A percentile compares a stretch with the other conserved stretches of the same genome.
Evolutionary conservation across 1,140 invertebrate genomes (phyloP).

Genomic region (Drosophila virilis): DNA sequence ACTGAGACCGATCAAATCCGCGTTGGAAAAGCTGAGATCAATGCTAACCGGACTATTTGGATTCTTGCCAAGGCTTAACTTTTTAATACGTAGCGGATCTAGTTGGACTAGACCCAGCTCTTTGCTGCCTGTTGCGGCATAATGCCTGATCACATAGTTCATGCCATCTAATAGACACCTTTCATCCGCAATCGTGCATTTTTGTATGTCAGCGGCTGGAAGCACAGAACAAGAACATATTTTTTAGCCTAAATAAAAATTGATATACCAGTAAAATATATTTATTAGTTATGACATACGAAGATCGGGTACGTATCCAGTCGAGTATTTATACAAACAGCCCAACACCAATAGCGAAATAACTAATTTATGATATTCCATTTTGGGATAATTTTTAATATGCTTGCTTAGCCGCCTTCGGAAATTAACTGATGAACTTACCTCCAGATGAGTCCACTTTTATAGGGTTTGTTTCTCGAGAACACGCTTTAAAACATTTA

Average conservation of each 20-base stretch:
- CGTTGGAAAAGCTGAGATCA: slow-evolving; percentile 78
- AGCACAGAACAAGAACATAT: background rate
- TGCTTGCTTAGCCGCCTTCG: slow-evolving; percentile 1
- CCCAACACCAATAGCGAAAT: slow-evolving; percentile 12
- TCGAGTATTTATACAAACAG: background rate
- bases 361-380: slow-evolving; percentile 9
- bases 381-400: background rate
- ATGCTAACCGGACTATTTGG: slow-evolving; percentile 69
- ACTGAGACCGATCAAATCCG: slow-evolving; percentile 78
- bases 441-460: slow-evolving; percentile 36
- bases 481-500: slow-evolving; percentile 37
- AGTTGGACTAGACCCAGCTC: slow-evolving; percentile 52
- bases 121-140: slow-evolving; percentile 51
- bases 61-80: slow-evolving; percentile 61
- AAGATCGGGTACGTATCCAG: slow-evolving; percentile 1
- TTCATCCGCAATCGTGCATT: slow-evolving; percentile 49
- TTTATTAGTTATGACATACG: slow-evolving; percentile 11
- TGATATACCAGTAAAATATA: background rate
- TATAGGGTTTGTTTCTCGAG: slow-evolving; percentile 43
- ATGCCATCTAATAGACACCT: slow-evolving; percentile 50
- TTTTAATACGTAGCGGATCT: slow-evolving; percentile 70
- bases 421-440: slow-evolving; percentile 43
- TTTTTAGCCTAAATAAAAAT: background rate
- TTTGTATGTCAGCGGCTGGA: slow-evolving; percentile 54
- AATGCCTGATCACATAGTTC: slow-evolving; percentile 57